These are phyloP conservation scores for Camptogramma bilineatum DNA, from an alignment of 2,888 invertebrate genomes.

Conservation along the genomic window DNA sequence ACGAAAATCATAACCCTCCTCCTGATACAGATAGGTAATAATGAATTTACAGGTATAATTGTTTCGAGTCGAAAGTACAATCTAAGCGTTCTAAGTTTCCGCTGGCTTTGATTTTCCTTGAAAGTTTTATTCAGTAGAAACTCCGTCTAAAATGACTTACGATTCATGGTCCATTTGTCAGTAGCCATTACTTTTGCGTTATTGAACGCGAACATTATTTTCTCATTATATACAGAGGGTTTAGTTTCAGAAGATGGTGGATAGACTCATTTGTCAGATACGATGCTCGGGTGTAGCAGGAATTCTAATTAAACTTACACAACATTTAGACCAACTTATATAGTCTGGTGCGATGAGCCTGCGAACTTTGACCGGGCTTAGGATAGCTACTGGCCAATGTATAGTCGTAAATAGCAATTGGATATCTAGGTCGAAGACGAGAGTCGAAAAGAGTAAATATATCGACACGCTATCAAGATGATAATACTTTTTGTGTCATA, in stretches of 20 bases:
- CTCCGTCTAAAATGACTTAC: conserved; percentile 39
- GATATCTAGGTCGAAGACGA: conserved; percentile 25
- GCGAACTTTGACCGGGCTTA: conserved; percentile 63
- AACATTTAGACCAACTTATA: conserved; percentile 70
- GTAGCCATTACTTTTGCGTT: conserved; percentile 49
- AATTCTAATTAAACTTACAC: conserved; percentile 77
- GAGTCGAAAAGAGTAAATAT: not conserved
- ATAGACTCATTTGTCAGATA: conserved; percentile 68
- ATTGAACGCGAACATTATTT: conserved; percentile 51
- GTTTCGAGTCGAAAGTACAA: not conserved
- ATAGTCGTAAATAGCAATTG: conserved; percentile 27
- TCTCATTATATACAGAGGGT: conserved; percentile 49
- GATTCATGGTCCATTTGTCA: conserved; percentile 47
- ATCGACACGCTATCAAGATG: not conserved
- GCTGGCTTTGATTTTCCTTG: conserved; percentile 1
- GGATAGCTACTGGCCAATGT: conserved; percentile 43
- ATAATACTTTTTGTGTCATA: not conserved
- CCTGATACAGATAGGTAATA: too few species aligned
- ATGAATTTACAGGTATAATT: too few species aligned
- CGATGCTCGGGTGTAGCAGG: conserved; percentile 58
- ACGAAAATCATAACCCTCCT: too few species aligned
- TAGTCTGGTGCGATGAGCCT: conserved; percentile 61
- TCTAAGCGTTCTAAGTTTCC: not conserved
- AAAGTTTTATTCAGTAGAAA: conserved; percentile 30
- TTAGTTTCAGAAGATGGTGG: conserved; percentile 53